Evolutionary conservation across 1,140 invertebrate species (phyloP).

Genomic region (Drosophila asahinai): DNA sequence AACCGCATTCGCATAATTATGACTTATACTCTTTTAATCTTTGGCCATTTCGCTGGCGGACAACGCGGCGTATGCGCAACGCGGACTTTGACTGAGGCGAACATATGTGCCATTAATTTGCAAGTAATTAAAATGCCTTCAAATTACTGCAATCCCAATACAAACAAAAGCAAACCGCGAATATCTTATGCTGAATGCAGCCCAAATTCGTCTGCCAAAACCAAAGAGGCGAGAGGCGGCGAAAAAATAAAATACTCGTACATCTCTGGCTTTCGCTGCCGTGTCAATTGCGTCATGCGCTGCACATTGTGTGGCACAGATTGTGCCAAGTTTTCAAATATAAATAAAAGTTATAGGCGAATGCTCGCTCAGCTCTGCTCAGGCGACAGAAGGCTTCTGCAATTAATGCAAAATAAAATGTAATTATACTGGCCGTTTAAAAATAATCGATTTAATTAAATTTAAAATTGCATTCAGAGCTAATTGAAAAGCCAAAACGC

Average conservation of each 20-base stretch:
- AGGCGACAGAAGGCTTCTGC: constrained; percentile 38
- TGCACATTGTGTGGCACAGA: constrained; percentile 67
- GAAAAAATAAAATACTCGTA: constrained; percentile 25
- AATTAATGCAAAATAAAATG: constrained; percentile 73
- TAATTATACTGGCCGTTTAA: constrained; percentile 72
- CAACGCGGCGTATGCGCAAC: constrained; percentile 63
- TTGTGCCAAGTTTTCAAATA: constrained; percentile 77
- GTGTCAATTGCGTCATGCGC: constrained; percentile 74
- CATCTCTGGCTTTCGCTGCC: constrained; percentile 32
- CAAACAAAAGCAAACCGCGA: constrained; percentile 25
- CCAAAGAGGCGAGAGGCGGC: constrained; percentile 30
- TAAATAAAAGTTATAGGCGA: constrained; percentile 78
- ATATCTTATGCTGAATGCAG: constrained; percentile 50
- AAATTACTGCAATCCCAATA: constrained; percentile 60
- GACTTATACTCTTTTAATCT: constrained; percentile 51
- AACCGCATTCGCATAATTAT: constrained; percentile 61
- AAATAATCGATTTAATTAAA: constrained; percentile 68
- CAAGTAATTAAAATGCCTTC: constrained; percentile 76
- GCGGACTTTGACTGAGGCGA: constrained; percentile 31
- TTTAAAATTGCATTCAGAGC: constrained; percentile 44
- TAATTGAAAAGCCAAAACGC: constrained; percentile 34
- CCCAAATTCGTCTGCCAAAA: constrained; percentile 55
- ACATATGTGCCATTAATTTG: constrained; percentile 66
- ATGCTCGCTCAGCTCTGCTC: background rate
- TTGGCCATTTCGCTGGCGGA: constrained; percentile 3